Conservation (phyloP, 2,888 invertebrate genomes). For the Hypolimnas misippus region DNA sequence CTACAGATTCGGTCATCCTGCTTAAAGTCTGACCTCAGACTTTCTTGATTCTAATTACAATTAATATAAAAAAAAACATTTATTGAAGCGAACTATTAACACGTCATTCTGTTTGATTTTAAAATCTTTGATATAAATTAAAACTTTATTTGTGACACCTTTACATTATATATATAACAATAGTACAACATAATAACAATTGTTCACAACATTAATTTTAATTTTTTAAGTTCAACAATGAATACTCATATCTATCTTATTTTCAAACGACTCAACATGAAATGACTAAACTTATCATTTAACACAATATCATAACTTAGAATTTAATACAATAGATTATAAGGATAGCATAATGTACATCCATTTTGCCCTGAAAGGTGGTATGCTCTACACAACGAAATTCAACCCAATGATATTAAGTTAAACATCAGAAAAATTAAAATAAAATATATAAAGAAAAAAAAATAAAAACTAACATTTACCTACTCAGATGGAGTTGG, state of each 20-base stretch:
- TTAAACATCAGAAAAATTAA: slow-evolving; percentile 1
- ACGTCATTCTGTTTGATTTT: slow-evolving; percentile 2
- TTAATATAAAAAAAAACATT: neutral
- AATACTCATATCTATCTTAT: neutral
- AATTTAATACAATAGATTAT: slow-evolving; percentile 1
- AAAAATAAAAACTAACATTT: neutral
- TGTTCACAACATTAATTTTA: neutral
- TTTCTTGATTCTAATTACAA: slow-evolving; percentile 1
- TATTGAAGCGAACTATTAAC: neutral
- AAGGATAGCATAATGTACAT: neutral
- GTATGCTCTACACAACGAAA: slow-evolving; percentile 7
- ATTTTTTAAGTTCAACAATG: neutral
- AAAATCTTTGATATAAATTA: slow-evolving; percentile 1
- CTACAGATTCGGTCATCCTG: slow-evolving; percentile 18
- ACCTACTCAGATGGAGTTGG: slow-evolving; percentile 1
- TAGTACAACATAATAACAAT: neutral
- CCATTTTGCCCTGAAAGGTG: slow-evolving; percentile 10
- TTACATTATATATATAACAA: neutral
- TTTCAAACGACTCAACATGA: neutral
- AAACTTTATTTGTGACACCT: neutral
- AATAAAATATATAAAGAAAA: slow-evolving; percentile 1
- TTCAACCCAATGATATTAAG: neutral
- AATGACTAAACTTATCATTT: neutral
- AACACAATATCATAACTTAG: neutral
- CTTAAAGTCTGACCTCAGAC: slow-evolving; percentile 17